Evolutionary conservation across 92 coral and sea anemone genomes (phyloP).

Genomic region (Parazoanthus swiftii): DNA sequence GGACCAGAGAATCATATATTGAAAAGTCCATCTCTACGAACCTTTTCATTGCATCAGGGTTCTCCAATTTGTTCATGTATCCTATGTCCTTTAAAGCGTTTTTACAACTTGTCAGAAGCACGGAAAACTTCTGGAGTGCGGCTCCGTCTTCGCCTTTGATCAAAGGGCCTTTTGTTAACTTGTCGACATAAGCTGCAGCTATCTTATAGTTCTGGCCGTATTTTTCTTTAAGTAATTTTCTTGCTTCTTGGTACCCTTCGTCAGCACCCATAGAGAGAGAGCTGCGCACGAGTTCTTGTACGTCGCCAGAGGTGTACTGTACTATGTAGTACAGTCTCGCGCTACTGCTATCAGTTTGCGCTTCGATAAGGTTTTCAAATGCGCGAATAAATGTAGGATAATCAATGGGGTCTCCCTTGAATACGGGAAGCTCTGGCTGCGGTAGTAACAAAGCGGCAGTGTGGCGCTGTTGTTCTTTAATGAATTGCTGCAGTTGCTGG

Average conservation of each 20-base stretch:
- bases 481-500: constrained; percentile 35
- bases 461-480: constrained; percentile 45
- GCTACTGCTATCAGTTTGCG: constrained; percentile 49
- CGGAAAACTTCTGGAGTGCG: constrained; percentile 61
- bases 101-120: constrained; percentile 63
- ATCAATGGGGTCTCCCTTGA: constrained; percentile 60
- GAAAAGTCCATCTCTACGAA: too few relatives aligned
- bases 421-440: constrained; percentile 52
- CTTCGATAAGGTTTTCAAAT: constrained; percentile 65
- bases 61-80: constrained; percentile 58
- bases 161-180: constrained; percentile 45
- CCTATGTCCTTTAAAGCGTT: constrained; percentile 67
- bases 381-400: constrained; percentile 64
- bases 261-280: constrained; percentile 58
- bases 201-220: constrained; percentile 67
- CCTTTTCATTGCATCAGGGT: constrained; percentile 72
- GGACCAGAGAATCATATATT: too few relatives aligned
- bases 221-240: constrained; percentile 58
- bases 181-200: constrained; percentile 58
- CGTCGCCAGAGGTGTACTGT: constrained; percentile 61
- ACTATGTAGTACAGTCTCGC: constrained; percentile 64
- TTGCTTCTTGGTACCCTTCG: constrained; percentile 61
- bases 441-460: constrained; percentile 45
- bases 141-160: constrained; percentile 66
- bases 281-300: constrained; percentile 66